These are phyloP conservation scores for Smittia sp. DNA, from an alignment of 2,888 invertebrate species.

Conservation along the genomic window DNA sequence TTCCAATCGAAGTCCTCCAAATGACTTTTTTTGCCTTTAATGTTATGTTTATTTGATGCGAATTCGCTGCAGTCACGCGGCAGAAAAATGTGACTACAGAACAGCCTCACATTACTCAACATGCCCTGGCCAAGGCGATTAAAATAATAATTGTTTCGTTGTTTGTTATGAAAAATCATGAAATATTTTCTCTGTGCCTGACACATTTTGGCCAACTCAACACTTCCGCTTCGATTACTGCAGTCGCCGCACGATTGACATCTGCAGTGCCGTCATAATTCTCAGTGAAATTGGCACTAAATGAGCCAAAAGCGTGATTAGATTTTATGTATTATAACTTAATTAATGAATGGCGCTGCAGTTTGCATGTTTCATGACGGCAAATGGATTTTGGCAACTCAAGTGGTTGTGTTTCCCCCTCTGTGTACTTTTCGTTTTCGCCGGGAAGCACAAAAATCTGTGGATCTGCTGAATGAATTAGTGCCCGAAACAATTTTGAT, in stretches of 20 bases:
- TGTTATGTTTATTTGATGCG: too few species aligned
- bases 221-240: background rate
- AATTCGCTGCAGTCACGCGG: too few species aligned
- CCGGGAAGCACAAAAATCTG: background rate
- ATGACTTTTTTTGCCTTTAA: too few species aligned
- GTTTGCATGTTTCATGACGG: constrained; percentile 5
- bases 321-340: constrained; percentile 35
- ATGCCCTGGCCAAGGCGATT: too few species aligned
- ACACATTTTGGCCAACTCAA: background rate
- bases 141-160: too few species aligned
- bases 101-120: too few species aligned
- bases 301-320: constrained; percentile 36
- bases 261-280: constrained; percentile 35
- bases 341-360: constrained; percentile 27
- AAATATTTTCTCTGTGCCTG: too few species aligned
- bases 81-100: too few species aligned
- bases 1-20: too few species aligned
- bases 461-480: constrained; percentile 27
- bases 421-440: background rate
- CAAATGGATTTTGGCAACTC: constrained; percentile 5
- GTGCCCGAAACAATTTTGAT: constrained; percentile 10
- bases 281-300: constrained; percentile 34
- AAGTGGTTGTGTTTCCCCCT: background rate
- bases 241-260: background rate
- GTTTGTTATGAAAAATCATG: too few species aligned